Percentiles rank a stretch among this genome's conserved stretches.
phyloP scores from a whole-genome alignment of 2,888 invertebrate species.

The Ischnura elegans region DNA sequence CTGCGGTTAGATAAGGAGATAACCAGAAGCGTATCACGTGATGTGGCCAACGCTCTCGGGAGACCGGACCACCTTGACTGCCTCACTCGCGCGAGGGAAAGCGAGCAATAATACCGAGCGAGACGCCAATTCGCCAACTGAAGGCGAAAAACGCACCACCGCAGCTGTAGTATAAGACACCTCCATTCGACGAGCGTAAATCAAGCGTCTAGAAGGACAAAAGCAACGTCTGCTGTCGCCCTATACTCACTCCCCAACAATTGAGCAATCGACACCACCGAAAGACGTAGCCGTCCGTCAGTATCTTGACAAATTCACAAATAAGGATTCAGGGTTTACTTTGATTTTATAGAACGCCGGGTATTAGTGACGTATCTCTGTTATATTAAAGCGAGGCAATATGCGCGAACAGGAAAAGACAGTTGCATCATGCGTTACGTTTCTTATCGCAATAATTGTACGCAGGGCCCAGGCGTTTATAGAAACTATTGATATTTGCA shows the following conservation, averaged over 20 bases:
- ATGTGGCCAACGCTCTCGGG: not conserved
- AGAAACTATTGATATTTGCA: too few relatives aligned
- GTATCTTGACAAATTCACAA: not conserved
- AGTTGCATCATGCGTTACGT: too few relatives aligned
- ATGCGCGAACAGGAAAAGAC: too few relatives aligned
- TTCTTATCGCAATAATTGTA: too few relatives aligned
- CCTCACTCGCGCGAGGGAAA: not conserved
- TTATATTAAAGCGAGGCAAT: too few relatives aligned
- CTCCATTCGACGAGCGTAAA: not conserved
- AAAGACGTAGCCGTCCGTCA: not conserved
- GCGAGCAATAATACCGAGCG: not conserved
- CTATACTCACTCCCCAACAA: not conserved
- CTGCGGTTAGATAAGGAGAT: constrained; percentile 19
- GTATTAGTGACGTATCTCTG: too few relatives aligned
- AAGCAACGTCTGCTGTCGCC: not conserved
- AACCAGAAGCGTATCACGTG: not conserved
- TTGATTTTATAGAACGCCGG: too few relatives aligned
- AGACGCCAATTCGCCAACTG: not conserved
- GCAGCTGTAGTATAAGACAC: not conserved
- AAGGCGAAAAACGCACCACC: not conserved
- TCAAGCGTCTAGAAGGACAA: not conserved
- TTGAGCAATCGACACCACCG: not conserved
- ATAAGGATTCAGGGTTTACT: not conserved
- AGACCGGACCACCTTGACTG: constrained; percentile 30
- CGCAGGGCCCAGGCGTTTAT: too few relatives aligned